Conservation (phyloP, 2,797 vertebrate species). For the Champsocephalus esox region DNA sequence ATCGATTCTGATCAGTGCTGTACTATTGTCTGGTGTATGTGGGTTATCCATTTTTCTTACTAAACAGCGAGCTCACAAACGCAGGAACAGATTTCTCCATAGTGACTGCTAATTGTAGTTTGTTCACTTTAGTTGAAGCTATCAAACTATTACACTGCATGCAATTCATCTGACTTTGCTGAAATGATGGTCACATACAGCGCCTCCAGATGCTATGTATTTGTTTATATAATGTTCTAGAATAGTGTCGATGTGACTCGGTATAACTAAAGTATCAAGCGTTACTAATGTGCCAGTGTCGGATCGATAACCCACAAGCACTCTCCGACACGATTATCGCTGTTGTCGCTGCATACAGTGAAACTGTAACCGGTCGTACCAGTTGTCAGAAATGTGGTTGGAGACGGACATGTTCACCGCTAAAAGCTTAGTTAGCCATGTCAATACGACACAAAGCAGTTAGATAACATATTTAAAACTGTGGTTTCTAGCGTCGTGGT, state of each 20-base stretch:
- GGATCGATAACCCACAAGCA: constrained; percentile 36
- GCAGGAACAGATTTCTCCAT: neutral
- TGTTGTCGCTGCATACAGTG: constrained; percentile 3
- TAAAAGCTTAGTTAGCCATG: neutral
- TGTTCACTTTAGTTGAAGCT: neutral
- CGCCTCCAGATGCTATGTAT: neutral
- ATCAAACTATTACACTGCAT: neutral
- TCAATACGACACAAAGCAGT: neutral
- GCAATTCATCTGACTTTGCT: neutral
- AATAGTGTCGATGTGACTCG: constrained; percentile 9
- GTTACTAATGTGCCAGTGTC: neutral
- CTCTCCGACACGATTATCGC: constrained; percentile 5
- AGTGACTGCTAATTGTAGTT: neutral
- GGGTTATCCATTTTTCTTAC: neutral
- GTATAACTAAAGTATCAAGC: neutral
- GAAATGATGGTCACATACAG: neutral
- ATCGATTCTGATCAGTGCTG: neutral
- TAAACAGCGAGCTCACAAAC: neutral
- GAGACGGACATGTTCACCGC: neutral
- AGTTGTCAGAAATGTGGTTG: constrained; percentile 6
- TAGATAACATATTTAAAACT: neutral
- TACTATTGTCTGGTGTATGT: neutral
- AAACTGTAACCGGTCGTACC: constrained; percentile 24
- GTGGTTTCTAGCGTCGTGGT: neutral
- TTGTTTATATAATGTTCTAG: neutral